phyloP scores from a whole-genome alignment of 2,797 vertebrate species.

The Okamejei kenojei region DNA sequence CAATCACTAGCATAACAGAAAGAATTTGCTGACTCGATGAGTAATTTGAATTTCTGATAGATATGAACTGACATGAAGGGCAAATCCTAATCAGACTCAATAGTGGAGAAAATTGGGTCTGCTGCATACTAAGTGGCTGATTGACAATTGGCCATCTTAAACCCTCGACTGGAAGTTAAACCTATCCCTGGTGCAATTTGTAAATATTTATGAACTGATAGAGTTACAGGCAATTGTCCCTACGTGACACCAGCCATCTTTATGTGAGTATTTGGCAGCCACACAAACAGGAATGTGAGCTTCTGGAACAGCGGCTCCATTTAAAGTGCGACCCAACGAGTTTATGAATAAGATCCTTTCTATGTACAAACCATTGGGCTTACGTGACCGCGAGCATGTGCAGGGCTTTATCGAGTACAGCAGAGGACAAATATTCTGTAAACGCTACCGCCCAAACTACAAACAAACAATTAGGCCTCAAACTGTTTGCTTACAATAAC shows the following conservation, averaged over 20 bases:
- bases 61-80: background rate
- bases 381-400: background rate
- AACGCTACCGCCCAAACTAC: background rate
- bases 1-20: background rate
- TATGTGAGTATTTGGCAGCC: background rate
- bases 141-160: background rate
- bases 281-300: background rate
- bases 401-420: background rate
- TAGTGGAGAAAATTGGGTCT: background rate
- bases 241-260: background rate
- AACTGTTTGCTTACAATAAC: constrained; percentile 14
- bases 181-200: background rate
- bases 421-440: background rate
- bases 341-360: background rate
- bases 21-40: background rate
- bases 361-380: background rate
- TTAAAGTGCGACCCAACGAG: background rate
- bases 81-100: background rate
- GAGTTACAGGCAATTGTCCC: background rate
- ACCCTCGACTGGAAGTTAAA: background rate
- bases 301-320: background rate
- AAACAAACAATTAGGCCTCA: constrained; percentile 7
- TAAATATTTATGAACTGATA: background rate
- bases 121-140: background rate
- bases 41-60: background rate